These are phyloP conservation scores for Lasiommata megera DNA, from an alignment of 2,888 invertebrate species.

Conservation along the genomic window DNA sequence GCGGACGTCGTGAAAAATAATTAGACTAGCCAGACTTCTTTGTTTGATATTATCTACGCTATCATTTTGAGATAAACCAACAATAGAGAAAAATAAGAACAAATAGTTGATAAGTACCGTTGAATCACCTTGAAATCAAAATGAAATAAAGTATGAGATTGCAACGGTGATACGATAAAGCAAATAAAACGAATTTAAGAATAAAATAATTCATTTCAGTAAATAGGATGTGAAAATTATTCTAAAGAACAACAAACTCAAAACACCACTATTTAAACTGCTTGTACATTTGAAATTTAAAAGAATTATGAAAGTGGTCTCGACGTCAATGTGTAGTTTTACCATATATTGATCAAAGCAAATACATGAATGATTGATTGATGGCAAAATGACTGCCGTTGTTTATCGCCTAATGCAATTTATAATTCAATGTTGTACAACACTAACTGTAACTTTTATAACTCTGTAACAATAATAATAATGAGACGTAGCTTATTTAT, in stretches of 20 bases:
- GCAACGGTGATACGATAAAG: not conserved
- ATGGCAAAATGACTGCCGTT: too few relatives aligned
- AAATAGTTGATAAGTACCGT: not conserved
- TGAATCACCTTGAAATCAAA: constrained; percentile 1
- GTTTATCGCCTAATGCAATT: too few relatives aligned
- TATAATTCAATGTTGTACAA: too few relatives aligned
- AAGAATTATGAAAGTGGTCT: too few relatives aligned
- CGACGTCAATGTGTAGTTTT: too few relatives aligned
- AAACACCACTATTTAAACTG: not conserved
- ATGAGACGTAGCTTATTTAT: too few relatives aligned
- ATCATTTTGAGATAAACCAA: constrained; percentile 2
- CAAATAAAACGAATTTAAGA: not conserved
- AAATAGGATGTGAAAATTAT: not conserved
- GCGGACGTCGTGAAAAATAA: too few relatives aligned
- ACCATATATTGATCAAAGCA: too few relatives aligned
- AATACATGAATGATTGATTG: too few relatives aligned
- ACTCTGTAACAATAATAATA: too few relatives aligned
- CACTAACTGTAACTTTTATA: too few relatives aligned
- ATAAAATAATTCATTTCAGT: not conserved
- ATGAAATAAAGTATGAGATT: not conserved
- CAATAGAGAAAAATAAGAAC: not conserved
- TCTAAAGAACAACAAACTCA: not conserved
- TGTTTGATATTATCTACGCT: not conserved
- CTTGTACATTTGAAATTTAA: too few relatives aligned
- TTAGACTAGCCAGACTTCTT: not conserved